phyloP scores from a whole-genome alignment of 2,797 vertebrate genomes.

The Stomatorhinus walkeri region DNA sequence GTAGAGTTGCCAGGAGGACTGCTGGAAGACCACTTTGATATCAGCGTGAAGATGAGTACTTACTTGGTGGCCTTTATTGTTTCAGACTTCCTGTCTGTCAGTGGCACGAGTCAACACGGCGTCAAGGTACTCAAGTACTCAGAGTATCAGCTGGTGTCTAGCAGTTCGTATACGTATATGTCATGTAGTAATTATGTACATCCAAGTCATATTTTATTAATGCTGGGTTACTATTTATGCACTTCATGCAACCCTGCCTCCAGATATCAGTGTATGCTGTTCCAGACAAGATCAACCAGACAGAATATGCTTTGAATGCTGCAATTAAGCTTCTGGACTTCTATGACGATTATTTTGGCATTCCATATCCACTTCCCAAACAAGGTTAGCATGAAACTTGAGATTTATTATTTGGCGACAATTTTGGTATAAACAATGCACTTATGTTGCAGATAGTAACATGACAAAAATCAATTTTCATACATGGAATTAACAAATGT shows the following conservation, averaged over 20 bases:
- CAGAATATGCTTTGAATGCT: conserved; percentile 70
- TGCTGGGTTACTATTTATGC: not conserved
- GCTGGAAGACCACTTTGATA: conserved; percentile 79
- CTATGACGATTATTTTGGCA: conserved; percentile 83
- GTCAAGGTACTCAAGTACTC: conserved; percentile 73
- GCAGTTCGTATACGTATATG: not conserved
- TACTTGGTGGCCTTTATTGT: conserved; percentile 87
- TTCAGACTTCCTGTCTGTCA: conserved; percentile 81
- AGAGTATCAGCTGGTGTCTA: not conserved
- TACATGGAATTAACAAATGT: not conserved
- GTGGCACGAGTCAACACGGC: conserved; percentile 70
- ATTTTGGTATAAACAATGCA: not conserved
- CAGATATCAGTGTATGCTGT: conserved; percentile 79
- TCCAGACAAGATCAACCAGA: conserved; percentile 79
- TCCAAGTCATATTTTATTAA: not conserved
- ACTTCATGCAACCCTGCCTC: not conserved
- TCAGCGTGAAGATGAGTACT: conserved; percentile 84
- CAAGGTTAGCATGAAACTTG: conserved; percentile 57
- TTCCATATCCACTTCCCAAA: conserved; percentile 86
- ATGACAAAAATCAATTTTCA: not conserved
- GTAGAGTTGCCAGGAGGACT: conserved; percentile 59
- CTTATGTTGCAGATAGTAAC: not conserved
- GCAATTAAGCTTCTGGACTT: conserved; percentile 83
- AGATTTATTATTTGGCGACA: not conserved
- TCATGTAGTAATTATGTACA: not conserved